Evolutionary conservation across 92 coral and sea anemone genomes (phyloP).

Genomic region (Parazoanthus atlanticus): DNA sequence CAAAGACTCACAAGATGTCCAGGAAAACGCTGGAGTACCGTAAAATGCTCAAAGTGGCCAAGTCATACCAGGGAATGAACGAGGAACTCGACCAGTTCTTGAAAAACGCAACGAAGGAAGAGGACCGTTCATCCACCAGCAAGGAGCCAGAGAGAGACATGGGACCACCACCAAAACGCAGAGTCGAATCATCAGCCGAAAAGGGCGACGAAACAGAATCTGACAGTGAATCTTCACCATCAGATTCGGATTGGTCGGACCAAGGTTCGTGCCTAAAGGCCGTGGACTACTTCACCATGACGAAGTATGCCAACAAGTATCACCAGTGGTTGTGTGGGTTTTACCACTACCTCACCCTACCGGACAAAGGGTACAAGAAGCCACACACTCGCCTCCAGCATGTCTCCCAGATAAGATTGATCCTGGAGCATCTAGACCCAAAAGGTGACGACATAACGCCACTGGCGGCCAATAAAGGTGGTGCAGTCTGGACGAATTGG

Average conservation of each 20-base stretch:
- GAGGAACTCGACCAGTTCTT: no score
- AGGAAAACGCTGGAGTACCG: no score
- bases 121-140: no score
- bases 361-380: not conserved
- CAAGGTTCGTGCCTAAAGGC: not conserved
- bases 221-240: not conserved
- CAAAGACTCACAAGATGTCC: no score
- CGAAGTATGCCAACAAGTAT: not conserved
- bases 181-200: no score
- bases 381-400: not conserved
- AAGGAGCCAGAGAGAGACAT: no score
- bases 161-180: no score
- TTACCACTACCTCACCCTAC: not conserved
- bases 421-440: conserved; percentile 34
- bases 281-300: not conserved
- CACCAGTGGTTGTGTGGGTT: not conserved
- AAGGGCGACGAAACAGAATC: no score
- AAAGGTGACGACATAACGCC: conserved; percentile 13
- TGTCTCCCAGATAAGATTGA: not conserved
- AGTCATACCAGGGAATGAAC: no score
- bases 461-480: conserved; percentile 2
- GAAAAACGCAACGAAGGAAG: no score
- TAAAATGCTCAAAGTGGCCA: no score
- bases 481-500: not conserved
- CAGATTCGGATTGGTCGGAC: not conserved